A percentile compares a stretch with the other conserved stretches of the same genome.
These are phyloP conservation scores for Notodonta ziczac DNA, from an alignment of 2,888 invertebrate species.

Conservation along the genomic window DNA sequence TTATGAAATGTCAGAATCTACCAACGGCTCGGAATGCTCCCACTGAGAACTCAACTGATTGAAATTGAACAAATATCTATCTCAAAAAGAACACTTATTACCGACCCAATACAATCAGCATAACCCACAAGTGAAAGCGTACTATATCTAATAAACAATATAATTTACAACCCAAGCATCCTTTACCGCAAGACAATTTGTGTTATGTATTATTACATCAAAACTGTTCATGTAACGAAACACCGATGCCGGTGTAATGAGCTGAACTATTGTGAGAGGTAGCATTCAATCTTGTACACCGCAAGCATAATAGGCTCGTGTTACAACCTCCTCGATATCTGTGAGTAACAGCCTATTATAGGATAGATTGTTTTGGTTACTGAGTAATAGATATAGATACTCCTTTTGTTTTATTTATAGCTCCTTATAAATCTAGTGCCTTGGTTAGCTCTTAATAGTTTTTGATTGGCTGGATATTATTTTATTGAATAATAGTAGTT, in stretches of 20 bases:
- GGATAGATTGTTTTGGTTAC: slow-evolving; percentile 3
- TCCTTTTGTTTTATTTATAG: background rate
- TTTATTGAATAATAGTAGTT: too few species aligned
- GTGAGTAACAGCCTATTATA: slow-evolving; percentile 38
- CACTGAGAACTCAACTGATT: too few species aligned
- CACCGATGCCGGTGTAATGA: slow-evolving; percentile 7
- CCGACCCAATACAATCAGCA: background rate
- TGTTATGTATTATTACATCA: slow-evolving; percentile 4
- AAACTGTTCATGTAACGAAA: slow-evolving; percentile 4
- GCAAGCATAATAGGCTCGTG: slow-evolving; percentile 44
- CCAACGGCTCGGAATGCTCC: too few species aligned
- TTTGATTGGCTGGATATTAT: too few species aligned
- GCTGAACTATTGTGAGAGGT: slow-evolving; percentile 27
- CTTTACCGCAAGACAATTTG: slow-evolving; percentile 6
- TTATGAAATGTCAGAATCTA: too few species aligned
- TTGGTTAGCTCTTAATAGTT: background rate
- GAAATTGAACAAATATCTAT: too few species aligned
- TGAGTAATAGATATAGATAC: background rate
- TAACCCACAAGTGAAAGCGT: background rate
- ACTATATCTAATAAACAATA: slow-evolving; percentile 1
- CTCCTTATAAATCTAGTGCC: background rate
- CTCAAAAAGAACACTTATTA: too few species aligned
- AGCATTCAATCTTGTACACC: slow-evolving; percentile 48
- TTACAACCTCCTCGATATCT: slow-evolving; percentile 38
- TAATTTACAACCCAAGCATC: slow-evolving; percentile 2